Base-by-base conservation (phyloP, 2,113 vertebrate species). In the Tiliqua scincoides region DNA sequence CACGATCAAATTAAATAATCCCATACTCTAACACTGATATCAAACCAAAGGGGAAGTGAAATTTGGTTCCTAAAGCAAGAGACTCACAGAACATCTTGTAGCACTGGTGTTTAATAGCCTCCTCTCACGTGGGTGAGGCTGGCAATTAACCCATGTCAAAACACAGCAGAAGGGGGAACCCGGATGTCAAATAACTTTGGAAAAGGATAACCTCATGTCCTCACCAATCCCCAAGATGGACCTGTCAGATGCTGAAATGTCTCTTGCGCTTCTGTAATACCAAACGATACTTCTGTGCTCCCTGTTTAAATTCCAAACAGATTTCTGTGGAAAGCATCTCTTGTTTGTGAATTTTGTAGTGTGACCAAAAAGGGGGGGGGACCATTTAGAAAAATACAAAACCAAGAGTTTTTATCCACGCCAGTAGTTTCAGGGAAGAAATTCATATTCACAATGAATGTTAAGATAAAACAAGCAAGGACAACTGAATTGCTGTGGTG, bases 131-230 rank as follows among this genome's bases (percentile, higher is more conserved):
- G 91, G 92, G 93, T 85, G 86, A 95, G 92, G 87, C 84, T 94
- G 89, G 86, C 94, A 95, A 95, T 95, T 95, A 95, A 91, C 92
- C 93, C 20, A 1, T 88, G 94, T 95, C 93, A 94, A 93, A 93
- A 95, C 93, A 95, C 10, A 89, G 87, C 62, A 82, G 91, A 93
- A 90, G 80, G 90, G 86, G 86, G 94, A 94, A 93, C 89, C 57
- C 87, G 94, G 90, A 93, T 93, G 91, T 92, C 1, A 3, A 89
- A 92, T 92, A 94, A 91, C 82, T 94, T 92, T 91, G 77, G 92
- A 88, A 90, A 91, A 74, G 92, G 86, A 92, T 94, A 93, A 93
- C 89, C 93, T 93, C 90, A 32, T 70, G 80, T 94, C 89, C 84
- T 95, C 23, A 85, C 52, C 85, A 91, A 72, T 91, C 91, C 77